Evolutionary conservation across 2,113 vertebrate species (phyloP).

Genomic region (Noturus placidus): DNA sequence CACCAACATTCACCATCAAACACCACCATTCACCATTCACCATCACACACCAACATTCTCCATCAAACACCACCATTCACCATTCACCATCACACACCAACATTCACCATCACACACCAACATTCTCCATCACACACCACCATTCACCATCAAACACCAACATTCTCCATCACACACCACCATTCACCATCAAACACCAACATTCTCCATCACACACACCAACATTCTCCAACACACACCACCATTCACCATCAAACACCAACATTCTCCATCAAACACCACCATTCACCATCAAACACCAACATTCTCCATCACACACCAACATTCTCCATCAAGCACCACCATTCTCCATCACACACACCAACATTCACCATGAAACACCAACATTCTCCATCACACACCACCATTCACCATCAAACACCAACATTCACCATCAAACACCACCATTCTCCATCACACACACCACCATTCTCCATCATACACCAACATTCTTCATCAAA

Average conservation of each 20-base stretch:
- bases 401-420: no score
- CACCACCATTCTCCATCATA: no score
- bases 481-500: no score
- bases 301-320: not conserved
- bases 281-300: not conserved
- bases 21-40: not conserved
- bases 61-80: not conserved
- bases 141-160: not conserved
- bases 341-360: not conserved
- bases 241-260: not conserved
- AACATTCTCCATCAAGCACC: not conserved
- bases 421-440: no score
- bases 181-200: not conserved
- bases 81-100: not conserved
- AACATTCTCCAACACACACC: not conserved
- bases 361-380: not conserved
- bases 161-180: no score
- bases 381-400: not conserved
- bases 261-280: not conserved
- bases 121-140: not conserved
- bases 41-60: not conserved
- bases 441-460: no score
- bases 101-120: not conserved
- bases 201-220: not conserved
- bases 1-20: not conserved